phyloP scores from a whole-genome alignment of 2,113 vertebrate genomes.

The Nibea coibor region DNA sequence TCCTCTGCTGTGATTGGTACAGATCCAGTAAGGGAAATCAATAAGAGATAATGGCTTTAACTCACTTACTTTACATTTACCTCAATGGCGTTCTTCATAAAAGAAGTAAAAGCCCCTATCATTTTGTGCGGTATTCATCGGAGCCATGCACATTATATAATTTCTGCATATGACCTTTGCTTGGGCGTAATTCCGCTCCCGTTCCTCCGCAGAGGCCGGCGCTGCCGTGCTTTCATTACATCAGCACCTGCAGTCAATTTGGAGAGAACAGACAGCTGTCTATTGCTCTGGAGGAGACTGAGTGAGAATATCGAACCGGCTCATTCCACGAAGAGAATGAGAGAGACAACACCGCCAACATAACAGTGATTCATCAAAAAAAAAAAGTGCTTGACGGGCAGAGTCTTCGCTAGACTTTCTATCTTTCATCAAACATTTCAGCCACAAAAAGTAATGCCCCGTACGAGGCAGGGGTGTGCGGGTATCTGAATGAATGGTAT shows the following conservation, averaged over 20 bases:
- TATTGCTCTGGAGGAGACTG: slow-evolving; percentile 72
- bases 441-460: slow-evolving; percentile 40
- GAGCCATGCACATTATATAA: slow-evolving; percentile 29
- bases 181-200: slow-evolving; percentile 31
- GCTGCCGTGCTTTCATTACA: slow-evolving; percentile 63
- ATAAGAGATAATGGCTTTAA: slow-evolving; percentile 39
- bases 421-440: slow-evolving; percentile 72
- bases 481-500: slow-evolving; percentile 65
- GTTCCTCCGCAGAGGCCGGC: slow-evolving; percentile 26
- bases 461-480: not conserved
- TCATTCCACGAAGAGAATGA: slow-evolving; percentile 37
- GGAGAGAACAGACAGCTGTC: slow-evolving; percentile 76
- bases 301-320: slow-evolving; percentile 75
- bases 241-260: slow-evolving; percentile 71
- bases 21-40: slow-evolving; percentile 43
- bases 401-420: slow-evolving; percentile 48
- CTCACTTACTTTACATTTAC: slow-evolving; percentile 29
- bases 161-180: slow-evolving; percentile 68
- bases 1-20: not conserved
- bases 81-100: not conserved
- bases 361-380: slow-evolving; percentile 79
- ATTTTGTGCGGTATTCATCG: slow-evolving; percentile 32
- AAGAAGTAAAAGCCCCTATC: slow-evolving; percentile 14
- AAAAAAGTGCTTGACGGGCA: slow-evolving; percentile 71
- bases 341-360: slow-evolving; percentile 51